Evolutionary conservation across 2,113 vertebrate genomes (phyloP).

Genomic region (Todiramphus saurophagus): DNA sequence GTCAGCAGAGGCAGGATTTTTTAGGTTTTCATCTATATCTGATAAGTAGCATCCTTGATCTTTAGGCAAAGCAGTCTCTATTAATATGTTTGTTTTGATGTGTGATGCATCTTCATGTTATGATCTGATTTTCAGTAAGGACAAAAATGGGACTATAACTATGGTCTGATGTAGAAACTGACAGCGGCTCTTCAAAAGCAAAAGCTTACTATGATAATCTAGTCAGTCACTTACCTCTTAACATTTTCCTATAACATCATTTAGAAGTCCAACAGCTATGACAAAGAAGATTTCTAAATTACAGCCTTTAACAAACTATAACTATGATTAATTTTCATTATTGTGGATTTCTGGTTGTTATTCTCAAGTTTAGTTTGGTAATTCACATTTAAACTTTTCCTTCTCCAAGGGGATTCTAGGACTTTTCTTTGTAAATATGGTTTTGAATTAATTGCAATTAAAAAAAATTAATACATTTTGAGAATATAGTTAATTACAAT

Average conservation of each 20-base stretch:
- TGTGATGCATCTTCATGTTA: not conserved
- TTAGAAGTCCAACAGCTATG: not conserved
- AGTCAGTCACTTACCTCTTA: not conserved
- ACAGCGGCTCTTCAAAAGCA: not conserved
- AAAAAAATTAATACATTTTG: not conserved
- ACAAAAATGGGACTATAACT: not conserved
- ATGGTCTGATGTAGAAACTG: not conserved
- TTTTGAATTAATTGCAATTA: not conserved
- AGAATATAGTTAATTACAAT: not conserved
- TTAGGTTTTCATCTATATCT: not conserved
- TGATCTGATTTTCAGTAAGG: not conserved
- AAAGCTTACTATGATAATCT: not conserved
- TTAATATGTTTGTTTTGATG: not conserved
- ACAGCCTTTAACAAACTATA: not conserved
- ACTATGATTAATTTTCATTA: not conserved
- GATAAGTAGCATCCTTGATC: not conserved
- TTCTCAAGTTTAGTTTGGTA: not conserved
- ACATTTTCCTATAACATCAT: not conserved
- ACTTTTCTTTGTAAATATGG: not conserved
- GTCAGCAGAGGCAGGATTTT: not conserved
- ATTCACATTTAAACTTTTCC: not conserved
- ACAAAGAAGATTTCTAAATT: not conserved
- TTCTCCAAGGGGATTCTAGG: not conserved
- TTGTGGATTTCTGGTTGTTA: not conserved
- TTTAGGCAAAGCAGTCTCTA: not conserved